Conservation (phyloP, 2,113 vertebrate species). For the Litocranius walleri region DNA sequence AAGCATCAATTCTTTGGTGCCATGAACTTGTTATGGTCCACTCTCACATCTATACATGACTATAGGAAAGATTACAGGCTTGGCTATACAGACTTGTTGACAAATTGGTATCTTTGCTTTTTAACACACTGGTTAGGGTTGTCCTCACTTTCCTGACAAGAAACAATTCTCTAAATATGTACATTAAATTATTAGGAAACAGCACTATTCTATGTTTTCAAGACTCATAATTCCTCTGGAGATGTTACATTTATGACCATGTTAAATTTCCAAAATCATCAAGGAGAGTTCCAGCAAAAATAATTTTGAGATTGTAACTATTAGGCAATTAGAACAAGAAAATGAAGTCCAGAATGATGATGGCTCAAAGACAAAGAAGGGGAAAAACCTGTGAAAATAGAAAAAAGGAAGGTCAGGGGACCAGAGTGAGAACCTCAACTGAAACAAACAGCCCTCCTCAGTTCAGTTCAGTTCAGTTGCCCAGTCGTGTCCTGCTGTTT, state of each 20-base stretch:
- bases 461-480: no score
- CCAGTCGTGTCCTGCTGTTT: no score
- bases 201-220: background rate
- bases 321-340: background rate
- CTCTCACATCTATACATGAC: background rate
- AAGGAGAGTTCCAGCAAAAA: background rate
- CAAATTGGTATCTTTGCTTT: background rate
- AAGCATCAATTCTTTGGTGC: background rate
- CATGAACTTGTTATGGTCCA: background rate
- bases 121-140: background rate
- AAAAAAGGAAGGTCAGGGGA: background rate
- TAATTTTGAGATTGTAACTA: background rate
- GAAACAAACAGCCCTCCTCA: background rate
- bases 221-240: background rate
- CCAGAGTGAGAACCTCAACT: background rate
- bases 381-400: fast-evolving
- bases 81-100: background rate
- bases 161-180: background rate
- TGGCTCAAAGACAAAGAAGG: background rate
- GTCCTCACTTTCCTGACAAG: background rate
- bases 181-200: background rate
- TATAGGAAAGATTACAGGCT: background rate
- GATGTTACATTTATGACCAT: background rate
- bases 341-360: background rate
- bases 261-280: background rate